Evolutionary conservation across 2,888 invertebrate genomes (phyloP).

Genomic region (Conistra vaccinii): DNA sequence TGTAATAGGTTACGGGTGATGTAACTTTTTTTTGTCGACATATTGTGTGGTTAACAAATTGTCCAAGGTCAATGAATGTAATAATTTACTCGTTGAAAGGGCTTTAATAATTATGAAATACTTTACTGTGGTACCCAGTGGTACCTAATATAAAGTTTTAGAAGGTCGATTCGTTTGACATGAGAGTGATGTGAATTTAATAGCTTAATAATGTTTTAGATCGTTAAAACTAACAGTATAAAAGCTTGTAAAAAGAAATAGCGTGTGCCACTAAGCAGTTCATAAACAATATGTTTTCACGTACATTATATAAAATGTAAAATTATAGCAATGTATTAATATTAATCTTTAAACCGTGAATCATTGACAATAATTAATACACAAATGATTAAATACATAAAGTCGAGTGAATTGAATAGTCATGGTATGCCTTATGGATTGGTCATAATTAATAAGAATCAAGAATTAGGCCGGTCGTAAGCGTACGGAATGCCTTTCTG

Average conservation of each 20-base stretch:
- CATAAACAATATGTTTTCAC: neutral
- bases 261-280: neutral
- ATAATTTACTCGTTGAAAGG: conserved; percentile 44
- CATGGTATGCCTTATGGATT: neutral
- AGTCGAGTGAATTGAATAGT: neutral
- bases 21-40: conserved; percentile 60
- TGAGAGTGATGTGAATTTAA: conserved; percentile 23
- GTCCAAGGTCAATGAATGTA: conserved; percentile 50
- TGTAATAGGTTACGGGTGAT: conserved; percentile 57
- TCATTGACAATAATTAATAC: conserved; percentile 19
- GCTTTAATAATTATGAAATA: conserved; percentile 29
- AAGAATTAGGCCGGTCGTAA: conserved; percentile 2
- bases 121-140: neutral
- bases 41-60: conserved; percentile 40
- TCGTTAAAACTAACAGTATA: neutral
- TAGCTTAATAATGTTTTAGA: neutral
- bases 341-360: conserved; percentile 4
- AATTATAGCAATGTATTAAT: neutral
- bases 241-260: neutral
- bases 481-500: neutral
- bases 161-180: conserved; percentile 7
- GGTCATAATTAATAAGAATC: conserved; percentile 8
- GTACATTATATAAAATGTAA: neutral
- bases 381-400: neutral
- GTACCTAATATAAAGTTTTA: conserved; percentile 9